phyloP scores from a whole-genome alignment of 2,113 vertebrate species.

The Tachysurus fulvidraco region DNA sequence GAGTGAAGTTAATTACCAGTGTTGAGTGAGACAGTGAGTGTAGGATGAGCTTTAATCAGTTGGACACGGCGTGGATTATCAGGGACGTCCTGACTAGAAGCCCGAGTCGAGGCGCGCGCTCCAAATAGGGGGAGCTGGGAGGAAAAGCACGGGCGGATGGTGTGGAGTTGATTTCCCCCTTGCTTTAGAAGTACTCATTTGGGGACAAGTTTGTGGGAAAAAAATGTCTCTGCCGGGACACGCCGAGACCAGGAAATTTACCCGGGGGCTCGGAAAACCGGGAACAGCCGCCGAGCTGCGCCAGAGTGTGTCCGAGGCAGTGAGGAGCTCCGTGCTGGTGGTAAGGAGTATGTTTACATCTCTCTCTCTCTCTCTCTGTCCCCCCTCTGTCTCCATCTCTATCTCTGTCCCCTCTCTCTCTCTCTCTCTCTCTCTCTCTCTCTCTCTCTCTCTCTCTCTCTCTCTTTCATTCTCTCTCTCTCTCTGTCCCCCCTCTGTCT shows the following conservation, averaged over 20 bases:
- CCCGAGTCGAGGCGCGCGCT: constrained; percentile 51
- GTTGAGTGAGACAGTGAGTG: constrained; percentile 9
- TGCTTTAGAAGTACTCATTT: background rate
- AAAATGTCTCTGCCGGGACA: constrained; percentile 67
- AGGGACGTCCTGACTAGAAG: constrained; percentile 54
- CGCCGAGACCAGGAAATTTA: constrained; percentile 92
- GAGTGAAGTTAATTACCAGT: constrained; percentile 8
- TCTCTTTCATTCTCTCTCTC: background rate
- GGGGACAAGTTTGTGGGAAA: constrained; percentile 39
- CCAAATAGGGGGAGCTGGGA: background rate
- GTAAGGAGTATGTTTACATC: constrained; percentile 70
- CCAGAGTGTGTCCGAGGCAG: constrained; percentile 95
- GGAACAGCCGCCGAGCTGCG: constrained; percentile 93
- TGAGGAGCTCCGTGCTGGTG: constrained; percentile 88
- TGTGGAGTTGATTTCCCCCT: background rate
- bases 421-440: background rate
- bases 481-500: background rate
- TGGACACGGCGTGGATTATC: constrained; percentile 26
- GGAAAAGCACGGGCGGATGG: constrained; percentile 45
- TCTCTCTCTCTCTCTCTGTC: background rate
- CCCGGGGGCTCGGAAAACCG: constrained; percentile 88
- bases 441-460: too few species aligned
- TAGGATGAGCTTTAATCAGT: constrained; percentile 43
- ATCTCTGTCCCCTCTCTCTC: background rate
- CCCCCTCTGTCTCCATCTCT: background rate